Percentiles rank a stretch among this genome's conserved stretches.
Conservation (phyloP, 2,113 vertebrate genomes). For the Rousettus leschenaultii region DNA sequence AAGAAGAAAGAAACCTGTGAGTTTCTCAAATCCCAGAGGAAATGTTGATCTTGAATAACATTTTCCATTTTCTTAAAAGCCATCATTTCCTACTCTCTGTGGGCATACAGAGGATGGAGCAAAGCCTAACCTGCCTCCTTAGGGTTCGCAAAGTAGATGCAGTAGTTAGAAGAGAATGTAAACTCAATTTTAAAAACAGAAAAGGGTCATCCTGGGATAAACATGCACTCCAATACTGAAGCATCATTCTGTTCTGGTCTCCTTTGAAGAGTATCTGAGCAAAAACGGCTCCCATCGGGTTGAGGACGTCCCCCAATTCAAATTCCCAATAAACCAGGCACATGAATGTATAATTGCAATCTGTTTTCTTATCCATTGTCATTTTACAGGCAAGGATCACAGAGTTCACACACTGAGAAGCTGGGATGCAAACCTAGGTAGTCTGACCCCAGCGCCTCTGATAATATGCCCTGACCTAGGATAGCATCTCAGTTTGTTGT, state of each 20-base stretch:
- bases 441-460: not conserved
- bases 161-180: not conserved
- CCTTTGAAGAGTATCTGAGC: not conserved
- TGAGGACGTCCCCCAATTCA: too few species aligned
- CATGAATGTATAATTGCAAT: not conserved
- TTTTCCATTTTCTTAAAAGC: constrained; percentile 53
- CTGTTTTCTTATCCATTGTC: not conserved
- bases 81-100: not conserved
- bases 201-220: not conserved
- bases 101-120: not conserved
- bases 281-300: not conserved
- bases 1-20: constrained; percentile 24
- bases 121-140: not conserved
- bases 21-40: constrained; percentile 20
- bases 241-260: not conserved
- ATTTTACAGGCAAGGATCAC: not conserved
- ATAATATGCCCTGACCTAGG: not conserved
- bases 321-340: not conserved
- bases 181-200: not conserved
- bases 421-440: not conserved
- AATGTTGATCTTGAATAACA: not conserved
- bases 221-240: not conserved
- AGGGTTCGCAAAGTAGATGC: not conserved
- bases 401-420: not conserved
- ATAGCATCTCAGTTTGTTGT: not conserved